phyloP scores from a whole-genome alignment of 2,888 invertebrate genomes.

The Tiliacea citrago region DNA sequence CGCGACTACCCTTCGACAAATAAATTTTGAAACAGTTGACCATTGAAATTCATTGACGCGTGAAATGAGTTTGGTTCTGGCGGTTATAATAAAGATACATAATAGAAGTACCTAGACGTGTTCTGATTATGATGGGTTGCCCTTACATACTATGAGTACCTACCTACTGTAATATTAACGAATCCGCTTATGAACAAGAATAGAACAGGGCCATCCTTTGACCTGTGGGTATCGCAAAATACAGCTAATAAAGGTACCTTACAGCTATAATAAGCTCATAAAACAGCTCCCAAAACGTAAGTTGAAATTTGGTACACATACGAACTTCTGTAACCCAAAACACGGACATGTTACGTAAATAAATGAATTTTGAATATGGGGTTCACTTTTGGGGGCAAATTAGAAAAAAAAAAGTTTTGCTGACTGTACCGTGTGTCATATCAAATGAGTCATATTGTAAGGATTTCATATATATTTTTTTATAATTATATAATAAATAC shows the following conservation, averaged over 20 bases:
- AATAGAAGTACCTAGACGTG: background rate
- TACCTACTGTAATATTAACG: background rate
- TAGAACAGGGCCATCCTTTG: background rate
- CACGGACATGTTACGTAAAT: too few relatives aligned
- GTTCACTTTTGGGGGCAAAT: too few relatives aligned
- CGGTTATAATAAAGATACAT: background rate
- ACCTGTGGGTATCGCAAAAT: background rate
- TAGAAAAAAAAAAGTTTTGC: too few relatives aligned
- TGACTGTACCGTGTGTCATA: too few relatives aligned
- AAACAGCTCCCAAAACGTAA: too few relatives aligned
- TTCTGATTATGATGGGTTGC: background rate
- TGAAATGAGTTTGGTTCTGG: constrained; percentile 26
- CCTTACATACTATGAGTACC: background rate
- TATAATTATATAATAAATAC: too few relatives aligned
- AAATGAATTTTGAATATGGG: too few relatives aligned
- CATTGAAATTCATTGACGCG: constrained; percentile 22
- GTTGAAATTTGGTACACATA: too few relatives aligned
- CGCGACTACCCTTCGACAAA: background rate
- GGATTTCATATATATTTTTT: too few relatives aligned
- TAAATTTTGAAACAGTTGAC: constrained; percentile 18
- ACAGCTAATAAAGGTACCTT: background rate
- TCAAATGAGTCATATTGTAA: too few relatives aligned
- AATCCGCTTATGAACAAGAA: background rate
- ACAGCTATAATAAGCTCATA: too few relatives aligned
- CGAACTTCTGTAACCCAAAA: too few relatives aligned